Percentiles rank a stretch among this genome's conserved stretches.
Evolutionary conservation across 2,113 vertebrate species (phyloP).

Genomic region (Procavia capensis): DNA sequence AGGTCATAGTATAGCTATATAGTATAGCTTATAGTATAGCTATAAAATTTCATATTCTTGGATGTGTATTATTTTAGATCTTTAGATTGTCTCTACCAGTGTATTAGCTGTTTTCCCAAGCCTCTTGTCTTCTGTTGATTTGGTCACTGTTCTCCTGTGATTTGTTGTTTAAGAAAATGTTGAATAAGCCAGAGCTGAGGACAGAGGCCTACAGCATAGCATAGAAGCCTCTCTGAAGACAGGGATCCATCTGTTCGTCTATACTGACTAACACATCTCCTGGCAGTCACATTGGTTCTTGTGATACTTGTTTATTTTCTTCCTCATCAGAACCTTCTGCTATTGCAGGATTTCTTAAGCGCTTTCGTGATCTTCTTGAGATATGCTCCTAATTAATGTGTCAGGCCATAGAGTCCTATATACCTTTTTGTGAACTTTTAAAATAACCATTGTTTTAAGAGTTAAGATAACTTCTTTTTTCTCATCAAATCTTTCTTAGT

Average conservation of each 20-base stretch:
- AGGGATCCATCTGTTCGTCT: background rate
- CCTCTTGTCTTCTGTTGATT: background rate
- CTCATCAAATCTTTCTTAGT: constrained; percentile 29
- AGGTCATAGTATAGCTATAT: no score
- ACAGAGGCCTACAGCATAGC: background rate
- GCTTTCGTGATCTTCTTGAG: constrained; percentile 6
- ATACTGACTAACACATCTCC: background rate
- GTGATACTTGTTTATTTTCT: background rate
- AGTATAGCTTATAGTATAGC: no score
- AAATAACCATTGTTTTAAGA: constrained; percentile 16
- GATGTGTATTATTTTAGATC: background rate
- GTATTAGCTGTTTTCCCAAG: background rate
- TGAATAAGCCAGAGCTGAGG: background rate
- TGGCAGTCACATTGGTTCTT: background rate
- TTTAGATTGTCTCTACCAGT: background rate
- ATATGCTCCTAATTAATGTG: constrained; percentile 19
- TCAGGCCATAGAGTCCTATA: background rate
- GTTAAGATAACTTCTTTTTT: constrained; percentile 39
- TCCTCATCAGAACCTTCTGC: constrained; percentile 26
- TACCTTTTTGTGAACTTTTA: background rate
- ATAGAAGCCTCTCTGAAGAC: background rate
- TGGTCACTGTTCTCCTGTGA: constrained; percentile 25
- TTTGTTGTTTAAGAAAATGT: constrained; percentile 42
- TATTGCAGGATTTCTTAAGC: constrained; percentile 2
- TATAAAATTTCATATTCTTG: constrained; percentile 39